Base-by-base conservation (phyloP, 2,113 vertebrate genomes). In the Scomber scombrus region DNA sequence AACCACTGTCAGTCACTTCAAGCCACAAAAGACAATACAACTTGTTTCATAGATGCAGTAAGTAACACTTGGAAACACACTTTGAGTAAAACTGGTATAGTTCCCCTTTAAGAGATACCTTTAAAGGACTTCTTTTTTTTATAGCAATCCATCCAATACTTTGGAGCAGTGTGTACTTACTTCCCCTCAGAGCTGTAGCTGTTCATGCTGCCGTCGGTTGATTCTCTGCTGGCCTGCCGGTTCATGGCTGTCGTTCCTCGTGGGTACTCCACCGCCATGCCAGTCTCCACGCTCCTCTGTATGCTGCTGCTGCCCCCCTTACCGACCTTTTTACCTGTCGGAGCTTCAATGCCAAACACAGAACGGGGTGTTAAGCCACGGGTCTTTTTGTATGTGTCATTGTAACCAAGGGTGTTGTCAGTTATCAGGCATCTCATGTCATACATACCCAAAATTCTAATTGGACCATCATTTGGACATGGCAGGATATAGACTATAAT, bases 181-280 rank as follows among this genome's bases (percentile, higher is more conserved):
- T 99, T 99, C 90, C 98, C 98, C 96, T 99, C 98, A 0, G 98
- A 99, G 95, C 97, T 99, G 29, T 98, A 99, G 91, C 98, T 99
- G 93, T 99, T 98, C 94, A 99, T 99, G 94, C 98, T 99, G 85
- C 98, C 98, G 0, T 99, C 98, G 0, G 96, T 99, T 26, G 98
- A 99, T 87, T 99, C 98, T 14, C 97, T 95, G 90, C 98, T 99
- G 15, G 98, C 96, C 75, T 99, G 98, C 21, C 98, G 95, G 66
- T 97, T 97, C 97, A 99, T 98, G 71, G 95, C 93, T 8, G 95
- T 96, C 54, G 89, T 88, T 69, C 92, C 93, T 3, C 98, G 95
- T 76, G 98, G 98, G 64, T 87, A 95, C 91, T 99, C 98, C 34
- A 98, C 98, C 3, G 98, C 97, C 97, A 98, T 98, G 46, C 98